phyloP scores from a whole-genome alignment of 2,888 invertebrate species.

The Euclidia mi region DNA sequence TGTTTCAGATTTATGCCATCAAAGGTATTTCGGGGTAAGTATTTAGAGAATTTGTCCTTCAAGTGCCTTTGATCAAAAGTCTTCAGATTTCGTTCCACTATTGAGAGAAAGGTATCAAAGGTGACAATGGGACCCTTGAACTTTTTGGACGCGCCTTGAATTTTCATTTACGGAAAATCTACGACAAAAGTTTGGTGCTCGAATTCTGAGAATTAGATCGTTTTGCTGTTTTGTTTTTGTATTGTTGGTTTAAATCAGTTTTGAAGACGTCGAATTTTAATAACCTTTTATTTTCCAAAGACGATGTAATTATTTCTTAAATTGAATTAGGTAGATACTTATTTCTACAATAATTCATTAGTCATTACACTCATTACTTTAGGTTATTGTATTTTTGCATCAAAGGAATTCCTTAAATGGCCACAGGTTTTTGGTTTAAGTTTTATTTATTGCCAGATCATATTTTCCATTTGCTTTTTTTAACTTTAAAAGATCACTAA shows the following conservation, averaged over 20 bases:
- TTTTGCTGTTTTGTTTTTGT: constrained; percentile 30
- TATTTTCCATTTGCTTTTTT: too few relatives aligned
- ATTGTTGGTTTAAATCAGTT: constrained; percentile 10
- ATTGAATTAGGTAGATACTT: too few relatives aligned
- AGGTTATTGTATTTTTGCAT: too few relatives aligned
- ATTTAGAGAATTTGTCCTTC: constrained; percentile 50
- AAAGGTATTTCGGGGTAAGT: constrained; percentile 34
- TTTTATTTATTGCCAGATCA: too few relatives aligned
- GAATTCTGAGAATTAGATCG: constrained; percentile 27
- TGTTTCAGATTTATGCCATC: constrained; percentile 48
- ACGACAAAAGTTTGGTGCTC: constrained; percentile 29
- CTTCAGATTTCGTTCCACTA: constrained; percentile 39
- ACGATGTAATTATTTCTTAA: too few relatives aligned
- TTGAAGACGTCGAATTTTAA: background rate
- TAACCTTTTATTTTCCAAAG: background rate
- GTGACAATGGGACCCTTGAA: constrained; percentile 49
- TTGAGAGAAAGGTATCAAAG: constrained; percentile 47
- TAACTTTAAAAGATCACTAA: too few relatives aligned
- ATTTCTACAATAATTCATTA: too few relatives aligned
- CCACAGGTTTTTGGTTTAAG: too few relatives aligned
- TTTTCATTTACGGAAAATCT: constrained; percentile 40
- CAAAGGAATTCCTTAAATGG: too few relatives aligned
- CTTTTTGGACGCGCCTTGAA: constrained; percentile 38
- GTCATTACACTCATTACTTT: too few relatives aligned
- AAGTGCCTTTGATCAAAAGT: constrained; percentile 42